These are phyloP conservation scores for Parnassius smintheus DNA, from an alignment of 2,888 invertebrate genomes.

Conservation along the genomic window DNA sequence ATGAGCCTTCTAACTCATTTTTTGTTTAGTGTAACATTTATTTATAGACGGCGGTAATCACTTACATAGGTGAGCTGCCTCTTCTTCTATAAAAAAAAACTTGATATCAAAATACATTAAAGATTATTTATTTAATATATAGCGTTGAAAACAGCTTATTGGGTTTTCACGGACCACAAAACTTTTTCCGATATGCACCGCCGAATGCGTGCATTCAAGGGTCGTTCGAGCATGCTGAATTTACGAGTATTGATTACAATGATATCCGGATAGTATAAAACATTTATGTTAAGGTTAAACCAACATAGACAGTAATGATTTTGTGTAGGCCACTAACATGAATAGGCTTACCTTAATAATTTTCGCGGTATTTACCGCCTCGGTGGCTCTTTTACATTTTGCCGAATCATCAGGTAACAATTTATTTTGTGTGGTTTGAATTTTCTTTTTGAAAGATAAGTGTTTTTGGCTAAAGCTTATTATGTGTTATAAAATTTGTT, in stretches of 20 bases:
- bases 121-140: not conserved
- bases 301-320: constrained; percentile 26
- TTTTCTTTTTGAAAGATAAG: too few species aligned
- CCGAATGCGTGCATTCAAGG: constrained; percentile 43
- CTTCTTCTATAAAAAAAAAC: too few species aligned
- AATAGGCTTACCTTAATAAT: constrained; percentile 14
- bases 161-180: constrained; percentile 13
- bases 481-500: too few species aligned
- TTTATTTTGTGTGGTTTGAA: not conserved
- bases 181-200: constrained; percentile 28
- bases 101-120: too few species aligned
- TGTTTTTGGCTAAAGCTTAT: too few species aligned
- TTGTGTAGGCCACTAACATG: constrained; percentile 24
- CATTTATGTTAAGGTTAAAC: constrained; percentile 22
- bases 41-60: too few species aligned
- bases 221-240: constrained; percentile 43
- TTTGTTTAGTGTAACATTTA: too few species aligned
- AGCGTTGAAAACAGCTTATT: not conserved
- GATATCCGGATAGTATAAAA: constrained; percentile 37
- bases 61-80: too few species aligned
- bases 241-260: constrained; percentile 32
- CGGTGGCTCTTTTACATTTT: constrained; percentile 15
- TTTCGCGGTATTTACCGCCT: constrained; percentile 22
- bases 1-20: too few species aligned
- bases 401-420: constrained; percentile 25